Evolutionary conservation across 2,797 vertebrate genomes (phyloP), one percentile per base, ranked within the genome.

Genomic region (Sebastiscus albofasciatus): DNA sequence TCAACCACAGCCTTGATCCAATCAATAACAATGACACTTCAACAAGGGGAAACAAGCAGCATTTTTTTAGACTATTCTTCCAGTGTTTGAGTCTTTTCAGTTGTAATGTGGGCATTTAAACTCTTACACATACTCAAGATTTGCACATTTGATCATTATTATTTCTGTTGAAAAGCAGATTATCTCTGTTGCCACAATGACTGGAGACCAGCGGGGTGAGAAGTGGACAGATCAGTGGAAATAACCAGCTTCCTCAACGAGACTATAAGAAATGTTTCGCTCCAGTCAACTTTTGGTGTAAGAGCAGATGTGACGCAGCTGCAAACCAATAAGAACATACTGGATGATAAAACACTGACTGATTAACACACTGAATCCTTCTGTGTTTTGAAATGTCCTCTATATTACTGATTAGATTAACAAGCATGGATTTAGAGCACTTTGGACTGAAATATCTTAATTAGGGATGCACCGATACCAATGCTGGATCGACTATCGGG

Each of bases 241-340:
- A 79, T 75, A 69, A 69, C 12, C 49, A 34, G 22, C 61, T 49
- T 77, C 49, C 58, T 67, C 73, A 8, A 9, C 5, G 9, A 64
- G 11, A 46, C 31, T 6, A n/a, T 13, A 14, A 68, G 52, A 31
- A 58, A 52, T 5, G 26, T 67, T 66, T 84, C 3, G 8, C 79
- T 74, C 60, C 3, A 31, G 18, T 81, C 8, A 34, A 27, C 54
- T 73, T 78, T 73, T 56, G 68, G 66, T 69, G 52, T 3, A 20
- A 58, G 60, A 62, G 20, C 31, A 68, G 31, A 14, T 26, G 56
- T 22, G n/a, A 67, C 58, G 60, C 29, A 72, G 24, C 26, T 77
- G 54, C n/a, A 65, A 18, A 6, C 9, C 8, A 0, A 36, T 12
- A 16, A 26, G 56, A 72, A 11, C 29, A 49, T 1, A 33, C 16